phyloP scores from a whole-genome alignment of 2,113 vertebrate genomes.

The Lynx canadensis region DNA sequence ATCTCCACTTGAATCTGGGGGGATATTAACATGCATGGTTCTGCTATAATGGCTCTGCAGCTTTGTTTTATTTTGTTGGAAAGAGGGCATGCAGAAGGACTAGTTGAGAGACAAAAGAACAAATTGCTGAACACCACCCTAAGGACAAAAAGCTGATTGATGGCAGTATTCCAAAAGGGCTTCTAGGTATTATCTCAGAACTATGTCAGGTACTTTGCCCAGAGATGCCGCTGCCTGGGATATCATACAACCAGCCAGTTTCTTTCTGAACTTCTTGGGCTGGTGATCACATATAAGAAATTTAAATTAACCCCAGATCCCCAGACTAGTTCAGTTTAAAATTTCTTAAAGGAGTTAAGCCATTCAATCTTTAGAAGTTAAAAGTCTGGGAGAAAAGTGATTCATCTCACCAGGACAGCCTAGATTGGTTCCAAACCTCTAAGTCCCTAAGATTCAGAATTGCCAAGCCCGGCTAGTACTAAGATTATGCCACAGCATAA shows the following conservation, averaged over 20 bases:
- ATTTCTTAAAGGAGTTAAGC: not conserved
- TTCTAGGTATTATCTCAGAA: constrained; percentile 7
- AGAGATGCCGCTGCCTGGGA: not conserved
- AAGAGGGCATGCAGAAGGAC: not conserved
- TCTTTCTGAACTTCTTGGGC: not conserved
- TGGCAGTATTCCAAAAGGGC: not conserved
- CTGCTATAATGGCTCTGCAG: not conserved
- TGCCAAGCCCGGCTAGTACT: not conserved
- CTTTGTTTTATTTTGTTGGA: not conserved
- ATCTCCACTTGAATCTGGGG: not conserved
- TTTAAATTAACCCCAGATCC: not conserved
- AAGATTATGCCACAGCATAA: not conserved
- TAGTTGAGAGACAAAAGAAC: not conserved
- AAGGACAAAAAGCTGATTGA: not conserved
- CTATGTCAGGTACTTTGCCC: not conserved
- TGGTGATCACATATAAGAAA: not conserved
- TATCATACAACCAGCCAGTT: not conserved
- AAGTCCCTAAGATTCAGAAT: constrained; percentile 8
- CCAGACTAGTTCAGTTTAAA: not conserved
- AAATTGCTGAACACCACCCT: not conserved
- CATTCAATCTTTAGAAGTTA: not conserved
- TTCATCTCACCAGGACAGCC: not conserved
- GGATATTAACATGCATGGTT: not conserved
- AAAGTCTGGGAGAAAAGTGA: not conserved
- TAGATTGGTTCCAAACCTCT: not conserved